A percentile compares a stretch with the other conserved stretches of the same genome.
These are phyloP conservation scores for Maconellicoccus hirsutus DNA, from an alignment of 1,140 invertebrate genomes.

Conservation along the genomic window DNA sequence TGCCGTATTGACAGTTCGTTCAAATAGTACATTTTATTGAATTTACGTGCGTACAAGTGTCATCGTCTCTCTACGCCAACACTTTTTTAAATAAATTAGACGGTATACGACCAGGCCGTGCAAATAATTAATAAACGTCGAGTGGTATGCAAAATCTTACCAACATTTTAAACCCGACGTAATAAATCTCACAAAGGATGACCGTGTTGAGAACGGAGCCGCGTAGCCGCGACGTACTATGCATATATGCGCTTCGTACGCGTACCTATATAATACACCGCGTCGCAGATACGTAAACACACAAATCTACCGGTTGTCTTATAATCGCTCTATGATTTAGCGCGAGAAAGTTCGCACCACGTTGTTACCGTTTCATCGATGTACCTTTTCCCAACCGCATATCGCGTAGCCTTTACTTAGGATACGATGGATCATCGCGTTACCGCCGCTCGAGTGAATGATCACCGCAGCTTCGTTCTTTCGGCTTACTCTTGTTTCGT, in stretches of 20 bases:
- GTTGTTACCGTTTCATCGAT: not conserved
- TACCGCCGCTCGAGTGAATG: no score
- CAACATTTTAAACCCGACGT: no score
- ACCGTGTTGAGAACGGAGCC: no score
- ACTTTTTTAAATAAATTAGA: not conserved
- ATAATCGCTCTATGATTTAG: not conserved
- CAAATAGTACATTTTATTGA: not conserved
- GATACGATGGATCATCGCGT: no score
- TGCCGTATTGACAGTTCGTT: not conserved
- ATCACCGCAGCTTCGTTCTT: no score
- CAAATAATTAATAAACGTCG: constrained; percentile 3
- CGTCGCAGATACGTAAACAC: not conserved
- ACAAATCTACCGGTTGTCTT: not conserved
- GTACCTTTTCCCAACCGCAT: no score
- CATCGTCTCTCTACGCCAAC: not conserved
- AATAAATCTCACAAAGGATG: no score
- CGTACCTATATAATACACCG: no score
- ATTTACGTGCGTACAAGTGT: not conserved
- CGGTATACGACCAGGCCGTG: not conserved
- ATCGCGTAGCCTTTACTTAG: no score
- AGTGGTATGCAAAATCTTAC: not conserved
- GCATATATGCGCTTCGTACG: no score
- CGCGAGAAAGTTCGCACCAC: not conserved
- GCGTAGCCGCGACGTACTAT: not conserved
- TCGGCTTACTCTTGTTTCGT: no score